Conservation (phyloP, 2,113 vertebrate species). For the Arizona elegans region DNA sequence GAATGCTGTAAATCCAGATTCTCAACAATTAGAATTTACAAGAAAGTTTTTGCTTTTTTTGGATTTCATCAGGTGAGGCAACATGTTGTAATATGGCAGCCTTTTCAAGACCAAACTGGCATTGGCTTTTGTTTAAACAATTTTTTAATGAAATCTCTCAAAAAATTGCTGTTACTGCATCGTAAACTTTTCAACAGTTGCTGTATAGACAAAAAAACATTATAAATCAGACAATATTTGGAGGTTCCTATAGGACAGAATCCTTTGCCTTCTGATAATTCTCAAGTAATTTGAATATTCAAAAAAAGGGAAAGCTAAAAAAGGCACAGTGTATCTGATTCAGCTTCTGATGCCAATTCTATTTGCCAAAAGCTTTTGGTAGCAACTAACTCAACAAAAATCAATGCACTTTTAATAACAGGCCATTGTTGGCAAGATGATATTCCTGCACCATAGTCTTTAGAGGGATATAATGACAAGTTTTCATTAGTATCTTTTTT, state of each 20-base stretch:
- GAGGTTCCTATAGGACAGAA: background rate
- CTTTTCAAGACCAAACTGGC: background rate
- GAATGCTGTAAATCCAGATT: background rate
- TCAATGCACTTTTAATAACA: background rate
- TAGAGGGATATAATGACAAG: background rate
- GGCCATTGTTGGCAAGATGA: background rate
- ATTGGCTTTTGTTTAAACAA: background rate
- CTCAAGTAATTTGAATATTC: background rate
- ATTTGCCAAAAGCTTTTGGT: background rate
- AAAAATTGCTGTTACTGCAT: background rate
- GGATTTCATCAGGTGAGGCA: background rate
- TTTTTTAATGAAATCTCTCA: background rate
- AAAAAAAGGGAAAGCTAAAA: background rate
- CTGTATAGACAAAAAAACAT: background rate
- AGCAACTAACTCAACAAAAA: background rate
- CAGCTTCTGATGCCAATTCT: background rate
- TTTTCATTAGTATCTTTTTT: background rate
- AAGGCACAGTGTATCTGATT: background rate
- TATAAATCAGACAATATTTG: background rate
- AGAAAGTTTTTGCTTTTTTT: background rate
- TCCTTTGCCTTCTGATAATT: background rate
- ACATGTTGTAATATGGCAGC: background rate
- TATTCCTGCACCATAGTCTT: background rate
- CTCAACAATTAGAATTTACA: background rate
- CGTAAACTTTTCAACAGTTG: background rate